Percentiles rank a stretch among this genome's conserved stretches.
These are phyloP conservation scores for Brassicogethes aeneus DNA, from an alignment of 2,888 invertebrate genomes.

Conservation along the genomic window DNA sequence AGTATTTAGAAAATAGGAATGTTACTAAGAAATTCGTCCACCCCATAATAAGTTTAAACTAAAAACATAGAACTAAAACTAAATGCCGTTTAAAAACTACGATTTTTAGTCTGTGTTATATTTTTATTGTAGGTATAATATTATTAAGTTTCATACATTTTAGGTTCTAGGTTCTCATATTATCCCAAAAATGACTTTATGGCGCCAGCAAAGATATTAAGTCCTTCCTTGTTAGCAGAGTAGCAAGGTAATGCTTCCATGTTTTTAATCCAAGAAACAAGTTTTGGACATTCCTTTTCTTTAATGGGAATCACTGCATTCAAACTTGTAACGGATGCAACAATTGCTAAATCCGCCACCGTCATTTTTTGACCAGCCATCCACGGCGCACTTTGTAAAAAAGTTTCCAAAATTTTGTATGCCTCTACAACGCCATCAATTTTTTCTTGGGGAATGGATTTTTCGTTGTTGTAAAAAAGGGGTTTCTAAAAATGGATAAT, in stretches of 20 bases:
- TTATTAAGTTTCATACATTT: no score
- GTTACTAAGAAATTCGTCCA: no score
- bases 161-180: no score
- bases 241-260: slow-evolving; percentile 8
- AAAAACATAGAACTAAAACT: no score
- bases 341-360: slow-evolving; percentile 12
- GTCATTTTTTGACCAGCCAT: slow-evolving; percentile 10
- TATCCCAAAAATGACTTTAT: not conserved
- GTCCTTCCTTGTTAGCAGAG: not conserved
- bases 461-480: not conserved
- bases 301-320: slow-evolving; percentile 7
- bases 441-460: not conserved
- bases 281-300: slow-evolving; percentile 9
- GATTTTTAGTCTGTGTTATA: no score
- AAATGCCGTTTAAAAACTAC: no score
- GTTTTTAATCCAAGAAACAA: slow-evolving; percentile 11
- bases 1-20: no score
- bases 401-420: not conserved
- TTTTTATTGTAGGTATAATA: no score
- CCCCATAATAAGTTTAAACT: no score
- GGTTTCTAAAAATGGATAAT: not conserved
- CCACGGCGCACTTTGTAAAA: slow-evolving; percentile 2
- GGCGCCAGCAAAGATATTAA: not conserved
- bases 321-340: slow-evolving; percentile 9
- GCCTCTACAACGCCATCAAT: not conserved